Conservation (phyloP, 2,888 invertebrate species). For the Eupithecia tripunctaria region DNA sequence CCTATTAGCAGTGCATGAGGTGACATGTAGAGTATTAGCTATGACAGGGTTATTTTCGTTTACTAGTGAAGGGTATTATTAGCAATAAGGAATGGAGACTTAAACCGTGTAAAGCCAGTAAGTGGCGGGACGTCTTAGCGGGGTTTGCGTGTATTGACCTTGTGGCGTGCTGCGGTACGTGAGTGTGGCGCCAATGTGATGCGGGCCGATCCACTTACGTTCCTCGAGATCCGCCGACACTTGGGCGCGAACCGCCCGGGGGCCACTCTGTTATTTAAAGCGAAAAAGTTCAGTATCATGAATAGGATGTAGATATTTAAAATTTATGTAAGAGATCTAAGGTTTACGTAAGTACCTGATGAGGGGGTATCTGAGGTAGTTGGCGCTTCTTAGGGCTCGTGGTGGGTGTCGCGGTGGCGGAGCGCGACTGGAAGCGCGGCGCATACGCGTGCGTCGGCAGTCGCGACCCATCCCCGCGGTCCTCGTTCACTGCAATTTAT, state of each 20-base stretch:
- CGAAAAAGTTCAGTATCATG: slow-evolving; percentile 29
- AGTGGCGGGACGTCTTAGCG: slow-evolving; percentile 42
- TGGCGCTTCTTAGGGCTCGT: slow-evolving; percentile 98
- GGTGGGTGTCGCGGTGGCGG: slow-evolving; percentile 96
- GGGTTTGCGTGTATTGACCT: slow-evolving; percentile 84
- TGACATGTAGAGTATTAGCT: slow-evolving; percentile 31
- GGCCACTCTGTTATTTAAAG: slow-evolving; percentile 75
- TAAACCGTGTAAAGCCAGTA: slow-evolving; percentile 38
- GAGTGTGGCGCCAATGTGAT: slow-evolving; percentile 91
- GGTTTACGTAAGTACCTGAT: slow-evolving; percentile 62
- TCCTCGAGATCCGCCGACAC: slow-evolving; percentile 91
- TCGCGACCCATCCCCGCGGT: slow-evolving; percentile 66
- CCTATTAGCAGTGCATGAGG: slow-evolving; percentile 34
- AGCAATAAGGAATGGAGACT: slow-evolving; percentile 24
- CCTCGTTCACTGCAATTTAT: slow-evolving; percentile 68
- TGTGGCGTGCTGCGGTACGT: slow-evolving; percentile 92
- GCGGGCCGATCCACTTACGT: slow-evolving; percentile 87
- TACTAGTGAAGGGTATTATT: slow-evolving; percentile 27
- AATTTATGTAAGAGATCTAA: neutral
- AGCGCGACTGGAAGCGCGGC: slow-evolving; percentile 91
- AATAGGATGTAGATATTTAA: neutral
- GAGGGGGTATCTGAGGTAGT: slow-evolving; percentile 96
- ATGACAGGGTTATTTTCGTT: slow-evolving; percentile 24
- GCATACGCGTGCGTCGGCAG: slow-evolving; percentile 85
- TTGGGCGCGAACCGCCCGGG: slow-evolving; percentile 88